Evolutionary conservation across 2,113 vertebrate species (phyloP).

Genomic region (Pungitius pungitius): DNA sequence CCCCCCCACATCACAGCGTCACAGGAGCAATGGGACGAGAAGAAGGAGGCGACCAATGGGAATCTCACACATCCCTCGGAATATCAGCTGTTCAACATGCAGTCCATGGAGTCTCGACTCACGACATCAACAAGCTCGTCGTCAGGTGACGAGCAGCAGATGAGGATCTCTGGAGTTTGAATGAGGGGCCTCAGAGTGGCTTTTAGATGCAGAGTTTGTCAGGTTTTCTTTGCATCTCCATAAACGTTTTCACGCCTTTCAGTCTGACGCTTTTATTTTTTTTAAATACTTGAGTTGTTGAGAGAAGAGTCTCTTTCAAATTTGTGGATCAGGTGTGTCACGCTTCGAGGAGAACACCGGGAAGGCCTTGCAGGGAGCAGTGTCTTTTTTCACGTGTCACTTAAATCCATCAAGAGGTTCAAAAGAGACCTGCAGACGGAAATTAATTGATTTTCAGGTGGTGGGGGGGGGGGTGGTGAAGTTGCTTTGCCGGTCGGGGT

Average conservation of each 20-base stretch:
- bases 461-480: constrained; percentile 48
- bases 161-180: constrained; percentile 26
- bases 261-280: not conserved
- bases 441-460: constrained; percentile 75
- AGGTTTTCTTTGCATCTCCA: constrained; percentile 16
- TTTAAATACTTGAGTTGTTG: not conserved
- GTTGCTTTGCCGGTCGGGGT: constrained; percentile 64
- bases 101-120: too few species aligned
- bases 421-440: constrained; percentile 62
- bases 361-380: constrained; percentile 29
- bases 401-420: constrained; percentile 67
- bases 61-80: constrained; percentile 53
- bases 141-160: constrained; percentile 26
- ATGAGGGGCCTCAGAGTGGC: constrained; percentile 17
- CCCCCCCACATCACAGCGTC: too few species aligned
- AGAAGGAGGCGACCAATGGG: constrained; percentile 52
- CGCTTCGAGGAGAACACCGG: constrained; percentile 8
- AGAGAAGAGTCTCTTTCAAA: not conserved
- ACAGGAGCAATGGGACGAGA: constrained; percentile 20
- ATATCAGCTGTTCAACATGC: constrained; percentile 52
- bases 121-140: constrained; percentile 22
- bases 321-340: not conserved
- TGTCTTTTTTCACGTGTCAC: constrained; percentile 48
- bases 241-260: constrained; percentile 6
- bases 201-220: constrained; percentile 11